These are phyloP conservation scores for Drosophila subquinaria DNA, from an alignment of 2,888 invertebrate species.

Conservation along the genomic window DNA sequence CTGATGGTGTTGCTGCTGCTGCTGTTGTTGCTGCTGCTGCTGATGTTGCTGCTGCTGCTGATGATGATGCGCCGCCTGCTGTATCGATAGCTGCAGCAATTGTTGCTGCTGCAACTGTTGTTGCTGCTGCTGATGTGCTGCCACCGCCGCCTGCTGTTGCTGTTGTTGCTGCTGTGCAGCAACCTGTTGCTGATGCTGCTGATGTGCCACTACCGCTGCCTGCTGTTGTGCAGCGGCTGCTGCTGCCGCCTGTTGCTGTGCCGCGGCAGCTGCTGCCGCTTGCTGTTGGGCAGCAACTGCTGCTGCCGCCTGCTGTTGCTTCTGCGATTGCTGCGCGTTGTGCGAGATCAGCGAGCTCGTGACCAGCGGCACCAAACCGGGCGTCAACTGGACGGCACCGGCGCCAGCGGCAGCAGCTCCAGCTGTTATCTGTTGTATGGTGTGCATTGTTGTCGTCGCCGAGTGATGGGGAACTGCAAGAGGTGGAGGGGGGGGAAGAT, in stretches of 20 bases:
- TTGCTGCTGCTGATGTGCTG: constrained; percentile 79
- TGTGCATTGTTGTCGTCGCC: constrained; percentile 85
- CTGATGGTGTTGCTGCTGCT: constrained; percentile 67
- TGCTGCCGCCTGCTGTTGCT: constrained; percentile 77
- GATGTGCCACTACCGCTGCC: constrained; percentile 67
- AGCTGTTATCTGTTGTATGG: constrained; percentile 85
- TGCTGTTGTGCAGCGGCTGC: constrained; percentile 77
- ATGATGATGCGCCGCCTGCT: constrained; percentile 74
- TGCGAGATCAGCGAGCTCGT: constrained; percentile 85
- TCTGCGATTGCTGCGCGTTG: constrained; percentile 80
- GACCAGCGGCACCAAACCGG: constrained; percentile 84
- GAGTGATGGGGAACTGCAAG: constrained; percentile 84
- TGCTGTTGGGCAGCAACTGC: constrained; percentile 72
- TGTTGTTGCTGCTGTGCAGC: constrained; percentile 82
- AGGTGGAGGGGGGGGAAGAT: constrained; percentile 29
- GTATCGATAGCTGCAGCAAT: constrained; percentile 75
- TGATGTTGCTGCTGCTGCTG: constrained; percentile 81
- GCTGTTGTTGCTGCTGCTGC: constrained; percentile 74
- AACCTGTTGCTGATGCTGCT: constrained; percentile 78
- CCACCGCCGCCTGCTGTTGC: constrained; percentile 66
- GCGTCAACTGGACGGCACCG: constrained; percentile 81
- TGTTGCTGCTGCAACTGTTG: constrained; percentile 70
- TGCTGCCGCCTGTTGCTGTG: constrained; percentile 77
- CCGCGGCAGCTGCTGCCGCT: constrained; percentile 71
- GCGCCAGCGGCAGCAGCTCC: constrained; percentile 78